These are phyloP conservation scores for Ceratitis capitata DNA, from an alignment of 1,140 invertebrate genomes.

Conservation along the genomic window DNA sequence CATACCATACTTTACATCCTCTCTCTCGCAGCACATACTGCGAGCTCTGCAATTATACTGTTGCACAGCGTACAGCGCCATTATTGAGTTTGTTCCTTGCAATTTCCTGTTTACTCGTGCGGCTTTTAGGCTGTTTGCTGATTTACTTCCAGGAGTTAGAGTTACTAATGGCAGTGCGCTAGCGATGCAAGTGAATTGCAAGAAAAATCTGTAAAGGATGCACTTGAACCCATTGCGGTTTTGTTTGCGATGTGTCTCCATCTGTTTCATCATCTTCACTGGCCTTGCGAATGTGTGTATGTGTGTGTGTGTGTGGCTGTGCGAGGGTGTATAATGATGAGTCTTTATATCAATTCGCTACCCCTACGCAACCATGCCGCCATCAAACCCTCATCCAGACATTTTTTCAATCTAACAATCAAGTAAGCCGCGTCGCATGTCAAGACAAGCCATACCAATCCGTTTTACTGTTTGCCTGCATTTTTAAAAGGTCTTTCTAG, in stretches of 20 bases:
- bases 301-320: no score
- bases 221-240: slow-evolving; percentile 26
- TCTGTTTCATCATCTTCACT: no score
- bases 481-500: neutral
- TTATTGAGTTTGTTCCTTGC: slow-evolving; percentile 44
- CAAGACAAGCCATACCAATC: neutral
- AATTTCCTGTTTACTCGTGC: slow-evolving; percentile 44
- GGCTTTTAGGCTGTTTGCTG: neutral
- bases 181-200: neutral
- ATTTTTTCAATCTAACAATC: slow-evolving; percentile 15
- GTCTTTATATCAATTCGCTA: neutral
- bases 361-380: neutral
- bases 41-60: neutral
- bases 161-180: neutral
- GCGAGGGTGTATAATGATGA: no score
- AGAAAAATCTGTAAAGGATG: slow-evolving; percentile 8
- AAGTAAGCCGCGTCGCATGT: neutral
- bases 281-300: neutral
- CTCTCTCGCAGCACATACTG: neutral
- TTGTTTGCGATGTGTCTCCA: neutral
- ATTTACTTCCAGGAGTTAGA: neutral
- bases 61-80: neutral
- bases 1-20: neutral
- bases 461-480: neutral
- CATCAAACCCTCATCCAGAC: neutral